Evolutionary conservation across 2,888 invertebrate species (phyloP).

Genomic region (Zele albiditarsus): DNA sequence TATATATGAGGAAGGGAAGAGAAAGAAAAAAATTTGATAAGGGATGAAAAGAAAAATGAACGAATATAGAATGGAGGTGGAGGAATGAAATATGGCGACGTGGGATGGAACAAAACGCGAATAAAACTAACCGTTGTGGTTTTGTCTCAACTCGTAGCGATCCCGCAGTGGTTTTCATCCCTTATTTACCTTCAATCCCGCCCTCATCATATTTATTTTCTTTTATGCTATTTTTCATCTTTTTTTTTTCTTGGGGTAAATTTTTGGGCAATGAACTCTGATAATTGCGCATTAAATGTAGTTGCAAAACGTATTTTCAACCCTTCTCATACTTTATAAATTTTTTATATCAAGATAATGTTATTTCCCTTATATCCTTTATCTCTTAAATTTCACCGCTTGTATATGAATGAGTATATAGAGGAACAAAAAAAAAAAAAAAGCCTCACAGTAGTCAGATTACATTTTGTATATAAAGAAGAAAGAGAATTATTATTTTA

Average conservation of each 20-base stretch:
- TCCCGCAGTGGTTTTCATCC: constrained; percentile 53
- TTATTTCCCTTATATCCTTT: not conserved
- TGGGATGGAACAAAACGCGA: constrained; percentile 61
- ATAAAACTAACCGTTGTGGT: constrained; percentile 59
- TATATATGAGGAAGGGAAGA: constrained; percentile 12
- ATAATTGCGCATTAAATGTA: constrained; percentile 18
- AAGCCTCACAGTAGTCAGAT: not conserved
- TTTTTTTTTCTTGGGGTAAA: constrained; percentile 13
- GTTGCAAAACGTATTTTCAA: not conserved
- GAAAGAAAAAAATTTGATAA: constrained; percentile 37
- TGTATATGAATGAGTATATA: constrained; percentile 17
- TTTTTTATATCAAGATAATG: not conserved
- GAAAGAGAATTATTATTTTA: not conserved
- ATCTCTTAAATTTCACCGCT: not conserved
- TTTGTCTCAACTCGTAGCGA: constrained; percentile 57
- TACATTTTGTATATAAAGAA: not conserved
- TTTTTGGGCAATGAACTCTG: constrained; percentile 39
- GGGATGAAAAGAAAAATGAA: constrained; percentile 21
- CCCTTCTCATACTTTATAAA: constrained; percentile 3
- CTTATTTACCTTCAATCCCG: constrained; percentile 45
- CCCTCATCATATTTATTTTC: constrained; percentile 29
- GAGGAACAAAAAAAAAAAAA: constrained; percentile 17
- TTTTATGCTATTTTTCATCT: constrained; percentile 10
- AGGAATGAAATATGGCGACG: constrained; percentile 14
- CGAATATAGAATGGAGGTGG: not conserved